A percentile compares a stretch with the other conserved stretches of the same genome.
Evolutionary conservation across 2,888 invertebrate genomes (phyloP).

Genomic region (Neoitamus cyanurus): DNA sequence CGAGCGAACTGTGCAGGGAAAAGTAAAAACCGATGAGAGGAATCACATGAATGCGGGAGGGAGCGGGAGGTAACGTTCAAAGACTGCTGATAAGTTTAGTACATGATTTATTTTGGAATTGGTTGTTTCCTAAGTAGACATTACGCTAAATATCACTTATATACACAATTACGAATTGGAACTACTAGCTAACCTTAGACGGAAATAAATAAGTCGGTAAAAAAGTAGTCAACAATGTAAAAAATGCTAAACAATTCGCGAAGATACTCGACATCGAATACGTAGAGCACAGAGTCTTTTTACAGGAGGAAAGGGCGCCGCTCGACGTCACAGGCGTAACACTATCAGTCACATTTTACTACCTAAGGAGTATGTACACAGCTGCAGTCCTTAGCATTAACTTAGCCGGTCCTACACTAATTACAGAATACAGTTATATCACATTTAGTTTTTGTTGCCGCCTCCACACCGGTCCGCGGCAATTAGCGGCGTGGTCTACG

Average conservation of each 20-base stretch:
- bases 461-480: not conserved
- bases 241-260: constrained; percentile 25
- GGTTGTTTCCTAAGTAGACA: constrained; percentile 25
- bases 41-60: too few species aligned
- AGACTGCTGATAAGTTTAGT: not conserved
- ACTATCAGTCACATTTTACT: constrained; percentile 43
- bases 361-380: constrained; percentile 24
- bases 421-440: constrained; percentile 42
- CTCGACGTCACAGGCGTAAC: constrained; percentile 14
- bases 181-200: constrained; percentile 35
- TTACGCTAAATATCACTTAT: constrained; percentile 32
- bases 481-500: not conserved
- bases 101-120: constrained; percentile 41
- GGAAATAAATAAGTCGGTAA: constrained; percentile 35
- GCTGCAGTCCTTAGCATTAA: constrained; percentile 4
- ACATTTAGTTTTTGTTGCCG: constrained; percentile 37
- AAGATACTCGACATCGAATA: not conserved
- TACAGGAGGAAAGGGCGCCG: not conserved
- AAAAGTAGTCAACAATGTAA: constrained; percentile 31
- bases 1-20: too few species aligned
- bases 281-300: not conserved
- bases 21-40: not conserved
- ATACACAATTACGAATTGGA: constrained; percentile 18
- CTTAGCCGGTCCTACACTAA: constrained; percentile 11
- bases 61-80: not conserved